phyloP scores from a whole-genome alignment of 2,888 invertebrate genomes.

The Alsophila aescularia region DNA sequence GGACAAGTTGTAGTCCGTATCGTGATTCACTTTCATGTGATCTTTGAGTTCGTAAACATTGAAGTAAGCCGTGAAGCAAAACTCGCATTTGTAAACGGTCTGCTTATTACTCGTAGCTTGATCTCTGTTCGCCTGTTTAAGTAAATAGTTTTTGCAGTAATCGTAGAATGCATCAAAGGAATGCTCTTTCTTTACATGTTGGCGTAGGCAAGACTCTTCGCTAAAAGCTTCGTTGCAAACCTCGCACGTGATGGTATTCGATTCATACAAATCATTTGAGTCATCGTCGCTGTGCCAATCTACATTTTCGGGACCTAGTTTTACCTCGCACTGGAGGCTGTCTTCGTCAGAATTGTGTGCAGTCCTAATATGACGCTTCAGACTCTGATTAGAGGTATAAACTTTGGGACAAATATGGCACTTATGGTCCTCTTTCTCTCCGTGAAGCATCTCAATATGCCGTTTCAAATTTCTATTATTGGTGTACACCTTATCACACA shows the following conservation, averaged over 20 bases:
- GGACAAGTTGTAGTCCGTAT: conserved; percentile 57
- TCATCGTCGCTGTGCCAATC: conserved; percentile 16
- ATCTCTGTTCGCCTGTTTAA: conserved; percentile 43
- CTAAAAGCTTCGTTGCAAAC: conserved; percentile 53
- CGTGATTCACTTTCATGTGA: conserved; percentile 62
- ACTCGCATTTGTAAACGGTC: conserved; percentile 59
- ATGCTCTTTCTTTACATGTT: conserved; percentile 64
- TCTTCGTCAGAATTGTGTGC: conserved; percentile 48
- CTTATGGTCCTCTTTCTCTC: conserved; percentile 54
- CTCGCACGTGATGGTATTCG: conserved; percentile 45
- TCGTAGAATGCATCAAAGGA: conserved; percentile 64
- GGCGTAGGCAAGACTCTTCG: conserved; percentile 54
- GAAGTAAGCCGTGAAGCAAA: conserved; percentile 50
- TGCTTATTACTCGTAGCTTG: conserved; percentile 10
- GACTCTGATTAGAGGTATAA: conserved; percentile 66
- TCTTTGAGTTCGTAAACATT: conserved; percentile 63
- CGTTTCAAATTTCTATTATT: conserved; percentile 64
- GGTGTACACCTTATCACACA: conserved; percentile 63
- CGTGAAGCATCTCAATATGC: conserved; percentile 65
- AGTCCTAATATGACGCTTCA: conserved; percentile 55
- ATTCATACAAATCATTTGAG: conserved; percentile 12
- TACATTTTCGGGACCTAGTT: conserved; percentile 7
- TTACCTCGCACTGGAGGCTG: conserved; percentile 34
- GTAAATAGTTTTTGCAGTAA: conserved; percentile 60
- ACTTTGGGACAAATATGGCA: conserved; percentile 69